Conservation (phyloP, 2,888 invertebrate species). For the Sesia apiformis region DNA sequence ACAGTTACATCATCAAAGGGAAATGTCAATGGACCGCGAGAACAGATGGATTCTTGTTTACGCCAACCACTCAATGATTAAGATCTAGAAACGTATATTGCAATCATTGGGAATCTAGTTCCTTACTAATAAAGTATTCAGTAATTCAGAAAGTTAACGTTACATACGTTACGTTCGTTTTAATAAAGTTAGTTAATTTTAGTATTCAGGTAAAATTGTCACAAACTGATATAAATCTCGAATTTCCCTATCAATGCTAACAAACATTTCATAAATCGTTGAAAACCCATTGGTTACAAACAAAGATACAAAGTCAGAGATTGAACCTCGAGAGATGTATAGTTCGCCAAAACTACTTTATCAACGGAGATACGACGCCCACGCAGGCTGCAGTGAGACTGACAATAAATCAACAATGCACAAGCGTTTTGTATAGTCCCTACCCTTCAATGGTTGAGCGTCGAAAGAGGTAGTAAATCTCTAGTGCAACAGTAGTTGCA, state of each 20-base stretch:
- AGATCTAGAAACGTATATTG: too few species aligned
- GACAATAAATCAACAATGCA: conserved; percentile 28
- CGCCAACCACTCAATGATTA: too few species aligned
- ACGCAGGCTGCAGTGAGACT: conserved; percentile 19
- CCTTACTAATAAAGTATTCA: too few species aligned
- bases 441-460: conserved; percentile 2
- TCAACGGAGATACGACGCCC: conserved; percentile 24
- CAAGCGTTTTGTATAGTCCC: conserved; percentile 23
- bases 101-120: too few species aligned
- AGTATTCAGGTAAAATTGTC: too few species aligned
- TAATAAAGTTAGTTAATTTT: too few species aligned
- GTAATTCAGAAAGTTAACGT: too few species aligned
- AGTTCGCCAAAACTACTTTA: conserved; percentile 17
- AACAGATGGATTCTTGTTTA: neutral
- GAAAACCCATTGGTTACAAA: conserved; percentile 32
- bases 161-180: too few species aligned
- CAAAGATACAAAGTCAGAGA: conserved; percentile 30
- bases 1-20: conserved; percentile 9
- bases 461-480: too few species aligned
- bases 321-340: conserved; percentile 32
- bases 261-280: conserved; percentile 47
- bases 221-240: neutral
- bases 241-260: conserved; percentile 9
- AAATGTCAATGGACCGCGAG: conserved; percentile 4
- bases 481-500: too few species aligned